Evolutionary conservation across 2,888 invertebrate species (phyloP).

Genomic region (Heliconius sara): DNA sequence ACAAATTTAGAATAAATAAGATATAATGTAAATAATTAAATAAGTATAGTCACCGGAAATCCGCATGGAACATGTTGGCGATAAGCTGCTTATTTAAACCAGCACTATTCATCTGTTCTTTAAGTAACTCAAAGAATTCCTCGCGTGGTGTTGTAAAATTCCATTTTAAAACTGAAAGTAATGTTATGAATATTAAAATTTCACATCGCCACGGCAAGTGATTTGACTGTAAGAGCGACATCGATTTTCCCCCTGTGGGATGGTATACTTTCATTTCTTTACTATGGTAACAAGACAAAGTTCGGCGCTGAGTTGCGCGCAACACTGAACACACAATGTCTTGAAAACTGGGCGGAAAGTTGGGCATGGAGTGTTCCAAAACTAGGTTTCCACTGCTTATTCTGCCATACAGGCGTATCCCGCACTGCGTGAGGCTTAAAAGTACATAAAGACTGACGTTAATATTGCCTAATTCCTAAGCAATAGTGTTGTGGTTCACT

Average conservation of each 20-base stretch:
- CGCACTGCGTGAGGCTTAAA: no score
- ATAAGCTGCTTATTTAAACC: slow-evolving; percentile 94
- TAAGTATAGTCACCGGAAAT: slow-evolving; percentile 87
- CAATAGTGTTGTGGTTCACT: no score
- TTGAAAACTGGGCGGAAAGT: background rate
- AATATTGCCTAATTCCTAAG: no score
- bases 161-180: slow-evolving; percentile 91
- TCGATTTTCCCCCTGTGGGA: no score
- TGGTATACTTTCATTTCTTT: no score
- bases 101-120: slow-evolving; percentile 94
- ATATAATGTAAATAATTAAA: background rate
- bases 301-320: background rate
- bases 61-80: slow-evolving; percentile 96
- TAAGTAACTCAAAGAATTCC: slow-evolving; percentile 96
- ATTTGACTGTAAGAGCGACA: no score
- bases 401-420: background rate
- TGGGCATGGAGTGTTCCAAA: background rate
- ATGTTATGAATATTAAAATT: background rate
- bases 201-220: background rate
- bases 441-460: no score
- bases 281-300: no score
- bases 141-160: slow-evolving; percentile 96
- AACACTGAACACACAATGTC: background rate
- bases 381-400: background rate
- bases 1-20: background rate